Base-by-base conservation (phyloP, 2,113 vertebrate genomes). In the Oxygymnocypris stewartii region DNA sequence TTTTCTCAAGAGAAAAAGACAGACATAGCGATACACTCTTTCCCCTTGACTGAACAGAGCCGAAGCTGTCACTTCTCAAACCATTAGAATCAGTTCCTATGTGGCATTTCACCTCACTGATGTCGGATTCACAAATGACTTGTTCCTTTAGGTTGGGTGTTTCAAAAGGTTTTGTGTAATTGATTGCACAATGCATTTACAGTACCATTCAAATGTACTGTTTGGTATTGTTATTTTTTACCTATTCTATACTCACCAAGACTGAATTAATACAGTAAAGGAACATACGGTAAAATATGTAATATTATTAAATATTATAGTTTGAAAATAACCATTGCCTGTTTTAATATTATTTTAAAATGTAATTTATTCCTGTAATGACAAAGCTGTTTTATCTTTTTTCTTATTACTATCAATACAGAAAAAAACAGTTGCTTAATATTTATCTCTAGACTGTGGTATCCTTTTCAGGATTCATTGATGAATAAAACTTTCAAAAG, bases 1-100 rank as follows among this genome's bases (percentile, higher is more conserved):
- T 51, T 37, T 6, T 40, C 40, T 31, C 4, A 25, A 13, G 42
- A 61, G 71, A 69, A 31, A 83, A 47, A 25, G 40, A 44, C 25
- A 25, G n/a, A 51, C 35, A 57, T 25, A 44, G 69, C 25, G 18
- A 59, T 28, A 37, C 20, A 59, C 13, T 78, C 25, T 69, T 49
- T 82, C 80, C 40, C 61, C 61, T 69, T 69, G 61, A 69, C 14
- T 47, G 63, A 82, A 69, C 80, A 47, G 25, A 82, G 42, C 80
- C 16, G 47, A 69, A 82, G 25, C 42, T 47, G 79, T 82, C 79
- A 47, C 23, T 82, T 63, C 61, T 85, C 23, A 63, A 37, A 79
- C 11, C 18, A 61, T 59, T 37, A 14, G 73, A 54, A 78, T 54
- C 76, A 51, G 14, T 63, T 80, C 11, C n/a, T 23, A 3, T 79